Conservation (phyloP, 2,797 vertebrate genomes). For the Yasuhikotakia modesta region DNA sequence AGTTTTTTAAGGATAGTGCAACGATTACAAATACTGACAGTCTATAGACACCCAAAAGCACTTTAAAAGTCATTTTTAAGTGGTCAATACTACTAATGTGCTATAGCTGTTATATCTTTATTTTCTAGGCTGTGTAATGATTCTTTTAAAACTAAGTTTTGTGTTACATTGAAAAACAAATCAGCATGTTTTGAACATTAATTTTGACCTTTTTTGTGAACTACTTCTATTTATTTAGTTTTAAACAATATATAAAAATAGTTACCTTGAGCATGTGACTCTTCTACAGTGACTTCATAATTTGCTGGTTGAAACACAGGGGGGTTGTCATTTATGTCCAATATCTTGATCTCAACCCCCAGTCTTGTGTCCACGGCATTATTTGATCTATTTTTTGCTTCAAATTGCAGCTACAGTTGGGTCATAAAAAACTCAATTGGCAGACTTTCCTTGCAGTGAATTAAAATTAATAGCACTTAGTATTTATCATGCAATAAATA, state of each 20-base stretch:
- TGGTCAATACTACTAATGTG: too few relatives aligned
- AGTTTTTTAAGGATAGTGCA: too few relatives aligned
- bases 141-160: too few relatives aligned
- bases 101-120: too few relatives aligned
- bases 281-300: constrained; percentile 57
- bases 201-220: too few relatives aligned
- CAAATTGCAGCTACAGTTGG: constrained; percentile 65
- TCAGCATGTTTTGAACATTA: too few relatives aligned
- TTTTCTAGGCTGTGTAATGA: too few relatives aligned
- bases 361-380: constrained; percentile 58
- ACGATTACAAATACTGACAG: too few relatives aligned
- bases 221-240: not conserved
- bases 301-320: constrained; percentile 56
- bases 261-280: constrained; percentile 71
- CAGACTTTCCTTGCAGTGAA: not conserved
- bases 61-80: too few relatives aligned
- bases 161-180: too few relatives aligned
- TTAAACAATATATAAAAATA: too few relatives aligned
- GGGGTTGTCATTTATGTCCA: constrained; percentile 73
- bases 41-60: too few relatives aligned
- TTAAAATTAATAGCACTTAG: not conserved
- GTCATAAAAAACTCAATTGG: not conserved
- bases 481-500: not conserved
- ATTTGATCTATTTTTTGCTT: constrained; percentile 46
- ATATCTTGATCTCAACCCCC: constrained; percentile 66